Conservation (phyloP, 1,140 invertebrate species). For the Bombus superbus region DNA sequence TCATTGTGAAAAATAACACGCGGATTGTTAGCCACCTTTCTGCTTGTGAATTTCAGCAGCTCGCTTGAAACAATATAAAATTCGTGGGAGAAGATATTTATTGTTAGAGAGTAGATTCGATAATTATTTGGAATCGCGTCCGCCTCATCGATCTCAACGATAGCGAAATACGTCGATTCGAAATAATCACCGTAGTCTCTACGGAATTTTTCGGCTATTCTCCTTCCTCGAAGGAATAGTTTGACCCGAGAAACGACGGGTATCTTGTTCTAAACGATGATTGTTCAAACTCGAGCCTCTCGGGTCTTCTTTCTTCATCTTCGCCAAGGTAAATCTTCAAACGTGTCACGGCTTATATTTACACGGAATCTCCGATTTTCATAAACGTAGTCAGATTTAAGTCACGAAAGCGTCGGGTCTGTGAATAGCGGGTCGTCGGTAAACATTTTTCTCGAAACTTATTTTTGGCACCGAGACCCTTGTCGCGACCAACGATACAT, state of each 20-base stretch:
- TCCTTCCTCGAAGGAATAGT: neutral
- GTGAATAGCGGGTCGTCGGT: neutral
- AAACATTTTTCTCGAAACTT: neutral
- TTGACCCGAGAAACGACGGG: neutral
- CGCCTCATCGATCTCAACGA: no score
- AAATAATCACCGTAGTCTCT: no score
- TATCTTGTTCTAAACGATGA: no score
- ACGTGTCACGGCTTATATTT: neutral
- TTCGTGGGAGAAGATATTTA: no score
- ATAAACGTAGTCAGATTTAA: neutral
- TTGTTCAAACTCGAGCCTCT: no score
- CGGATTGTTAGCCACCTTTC: no score
- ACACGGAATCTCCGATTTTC: neutral
- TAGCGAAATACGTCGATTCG: no score
- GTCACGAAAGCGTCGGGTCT: neutral
- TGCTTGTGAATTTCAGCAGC: neutral
- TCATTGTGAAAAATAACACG: no score
- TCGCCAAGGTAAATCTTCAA: neutral
- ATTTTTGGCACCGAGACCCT: neutral
- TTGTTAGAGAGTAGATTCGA: no score
- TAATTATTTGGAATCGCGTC: no score
- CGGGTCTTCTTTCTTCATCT: no score
- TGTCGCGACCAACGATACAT: constrained; percentile 5
- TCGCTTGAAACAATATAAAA: neutral
- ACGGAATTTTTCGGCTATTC: neutral